Base-by-base conservation (phyloP, 1,140 invertebrate species). In the Globodera rostochiensis region DNA sequence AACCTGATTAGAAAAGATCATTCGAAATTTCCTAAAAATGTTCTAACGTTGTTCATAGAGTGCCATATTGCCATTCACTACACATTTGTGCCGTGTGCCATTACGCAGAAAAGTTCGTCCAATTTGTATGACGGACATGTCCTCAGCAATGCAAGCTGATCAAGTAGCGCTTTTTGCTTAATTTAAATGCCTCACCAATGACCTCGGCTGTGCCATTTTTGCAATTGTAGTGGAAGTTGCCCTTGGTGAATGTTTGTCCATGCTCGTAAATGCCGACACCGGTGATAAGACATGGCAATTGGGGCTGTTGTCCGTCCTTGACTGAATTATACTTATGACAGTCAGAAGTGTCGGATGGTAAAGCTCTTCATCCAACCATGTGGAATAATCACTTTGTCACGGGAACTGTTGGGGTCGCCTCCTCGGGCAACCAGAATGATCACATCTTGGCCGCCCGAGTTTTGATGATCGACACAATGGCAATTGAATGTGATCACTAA, bases 181-280 rank as follows among this genome's bases (percentile, higher is more conserved):
- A 53, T 66, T 21, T 8, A 46, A 60, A 77, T 7, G 60, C 36
- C 83, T 77, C 21, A 88, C 87, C 87, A 71, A 89, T 89, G 67
- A 89, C 88, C 75, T 89, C 89, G 21, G 89, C 87, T 21, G 88
- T 89, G 46, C 88, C 88, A 81, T 89, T 89, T 53, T 83, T 86
- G 74, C 88, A 89, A 36, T 76, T 84, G 71, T 89, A 89, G 70
- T 89, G 88, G 77, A 89, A 89, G 49, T 87, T 89, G 36, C 85
- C 86, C 79, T 90, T 90, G n/a, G 87, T 88, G 79, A 89, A 89
- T 25, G 88, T 89, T 57, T 88, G 85, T 36, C 89, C 89, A 74
- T 89, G 88, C 74, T 90, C 88, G 77, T 84, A 86, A 13, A 83
- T 87, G n/a, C 89, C 88, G 15, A 84, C 80, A 49, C 83, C 83